Evolutionary conservation across 2,797 vertebrate genomes (phyloP), one percentile per base, ranked within the genome.

Genomic region (Selene dorsalis): DNA sequence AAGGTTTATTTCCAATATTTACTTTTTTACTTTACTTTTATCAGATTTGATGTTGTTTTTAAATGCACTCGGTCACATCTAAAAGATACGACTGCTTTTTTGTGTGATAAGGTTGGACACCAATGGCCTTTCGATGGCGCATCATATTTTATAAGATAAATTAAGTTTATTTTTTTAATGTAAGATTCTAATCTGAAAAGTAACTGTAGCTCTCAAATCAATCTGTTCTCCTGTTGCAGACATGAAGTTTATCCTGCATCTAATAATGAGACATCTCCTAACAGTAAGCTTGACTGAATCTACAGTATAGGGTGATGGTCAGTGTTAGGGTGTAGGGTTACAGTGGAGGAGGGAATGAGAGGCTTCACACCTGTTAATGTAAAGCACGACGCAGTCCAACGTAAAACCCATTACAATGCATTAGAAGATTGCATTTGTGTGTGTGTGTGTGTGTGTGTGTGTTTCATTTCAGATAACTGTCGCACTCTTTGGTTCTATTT

Each of bases 281-380:
- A 71, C 82, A n/a, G n/a, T n/a, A n/a, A n/a, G 63, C 78, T 78
- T 84, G 78, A 91, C 81, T 90, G 75, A 82, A 91, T 88, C 70
- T 75, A 32, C 30, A n/a, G n/a, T n/a, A 86, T 87, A 72, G 76
- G 68, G 43, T 77, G 80, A 79, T 57, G 78, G 28, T 52, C 22
- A 63, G 39, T 39, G 60, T 80, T 69, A 17, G 18, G 13, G 61
- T 77, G 75, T 85, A 16, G 16, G 30, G 73, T 92, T 86, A 71
- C 91, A 69, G 55, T n/a, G 48, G 50, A 62, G 39, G 24, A 52
- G 35, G 22, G 5, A 43, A 45, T 16, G 22, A 18, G 65, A 82
- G 30, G 61, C 77, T 70, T 75, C 30, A 52, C 75, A 84, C 47
- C 79, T 88, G 76, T 79, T 77, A 32, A 80, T 61, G 61, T 80